Base-by-base conservation (phyloP, 2,797 vertebrate genomes). In the Chanos chanos region DNA sequence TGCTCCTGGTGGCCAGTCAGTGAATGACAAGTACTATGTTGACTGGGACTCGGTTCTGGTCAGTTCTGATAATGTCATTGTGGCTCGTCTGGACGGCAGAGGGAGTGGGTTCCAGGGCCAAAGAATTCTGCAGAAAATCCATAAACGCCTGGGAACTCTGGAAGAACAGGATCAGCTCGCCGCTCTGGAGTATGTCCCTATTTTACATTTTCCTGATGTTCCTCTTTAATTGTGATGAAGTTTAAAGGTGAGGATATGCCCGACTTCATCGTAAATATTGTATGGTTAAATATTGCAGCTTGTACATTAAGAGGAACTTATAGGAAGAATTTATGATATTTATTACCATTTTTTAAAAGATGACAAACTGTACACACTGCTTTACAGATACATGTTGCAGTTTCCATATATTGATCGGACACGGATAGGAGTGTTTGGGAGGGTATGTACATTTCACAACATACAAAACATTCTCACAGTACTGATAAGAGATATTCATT, bases 351-450 rank as follows among this genome's bases (percentile, higher is more conserved):
- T 21, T 21, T 4, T 6, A 22, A n/a, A n/a, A n/a, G n/a, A n/a
- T 2, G n/a, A n/a, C n/a, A n/a, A n/a, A n/a, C n/a, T n/a, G n/a
- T n/a, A n/a, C n/a, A n/a, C n/a, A n/a, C n/a, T n/a, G n/a, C n/a
- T n/a, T 77, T 78, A 1, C 78, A 91, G 90, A 62, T 86, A 85
- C 75, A 73, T 91, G 77, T 70, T 85, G 71, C 88, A 76, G 53
- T 79, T 87, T 22, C 78, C 86, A 7, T 90, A 85, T 28, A 84
- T 91, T 12, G 90, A 91, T 68, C 85, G 73, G 16, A 86, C 83
- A 24, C 74, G 90, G 64, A 87, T 90, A 73, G 90, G 83, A 25
- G 76, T 90, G 48, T 90, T 87, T 74, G 90, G 90, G 59, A 86
- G 80, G 88, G 90, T 90, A 75, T 82, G 80, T 2, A 0, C 7